These are phyloP conservation scores for Terebella lapidaria DNA, from an alignment of 2,888 invertebrate species.

Conservation along the genomic window DNA sequence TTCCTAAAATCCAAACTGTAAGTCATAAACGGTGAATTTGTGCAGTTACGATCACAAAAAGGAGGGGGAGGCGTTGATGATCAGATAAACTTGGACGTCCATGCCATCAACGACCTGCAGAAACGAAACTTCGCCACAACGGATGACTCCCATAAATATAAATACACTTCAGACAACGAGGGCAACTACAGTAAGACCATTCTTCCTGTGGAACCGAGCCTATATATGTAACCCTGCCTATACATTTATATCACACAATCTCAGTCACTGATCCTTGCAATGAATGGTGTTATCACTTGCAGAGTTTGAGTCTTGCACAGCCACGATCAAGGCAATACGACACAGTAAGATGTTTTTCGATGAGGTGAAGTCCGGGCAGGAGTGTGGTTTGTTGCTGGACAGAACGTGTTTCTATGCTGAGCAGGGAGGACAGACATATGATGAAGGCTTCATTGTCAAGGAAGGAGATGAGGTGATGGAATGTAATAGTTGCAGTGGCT, in stretches of 20 bases:
- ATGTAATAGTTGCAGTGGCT: not conserved
- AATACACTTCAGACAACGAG: slow-evolving; percentile 67
- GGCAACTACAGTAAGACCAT: slow-evolving; percentile 66
- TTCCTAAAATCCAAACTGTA: no score
- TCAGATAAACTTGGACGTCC: slow-evolving; percentile 85
- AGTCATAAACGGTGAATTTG: no score
- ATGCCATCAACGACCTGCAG: slow-evolving; percentile 88
- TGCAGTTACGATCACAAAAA: slow-evolving; percentile 75
- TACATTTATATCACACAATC: not conserved
- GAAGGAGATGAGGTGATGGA: slow-evolving; percentile 69
- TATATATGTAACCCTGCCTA: no score
- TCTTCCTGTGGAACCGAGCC: no score
- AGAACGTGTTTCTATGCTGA: slow-evolving; percentile 96
- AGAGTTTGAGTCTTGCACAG: slow-evolving; percentile 68
- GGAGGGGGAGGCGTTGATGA: slow-evolving; percentile 76
- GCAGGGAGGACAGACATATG: slow-evolving; percentile 97
- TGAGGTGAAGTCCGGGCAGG: slow-evolving; percentile 68
- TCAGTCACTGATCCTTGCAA: no score
- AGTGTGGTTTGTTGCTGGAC: slow-evolving; percentile 87
- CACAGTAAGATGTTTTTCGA: slow-evolving; percentile 79
- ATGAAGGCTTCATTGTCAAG: slow-evolving; percentile 67
- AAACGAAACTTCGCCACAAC: slow-evolving; percentile 72
- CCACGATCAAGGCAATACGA: slow-evolving; percentile 76
- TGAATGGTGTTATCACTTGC: slow-evolving; percentile 11
- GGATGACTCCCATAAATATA: slow-evolving; percentile 87